phyloP scores from a whole-genome alignment of 2,888 invertebrate genomes.

The Andrena praecox region DNA sequence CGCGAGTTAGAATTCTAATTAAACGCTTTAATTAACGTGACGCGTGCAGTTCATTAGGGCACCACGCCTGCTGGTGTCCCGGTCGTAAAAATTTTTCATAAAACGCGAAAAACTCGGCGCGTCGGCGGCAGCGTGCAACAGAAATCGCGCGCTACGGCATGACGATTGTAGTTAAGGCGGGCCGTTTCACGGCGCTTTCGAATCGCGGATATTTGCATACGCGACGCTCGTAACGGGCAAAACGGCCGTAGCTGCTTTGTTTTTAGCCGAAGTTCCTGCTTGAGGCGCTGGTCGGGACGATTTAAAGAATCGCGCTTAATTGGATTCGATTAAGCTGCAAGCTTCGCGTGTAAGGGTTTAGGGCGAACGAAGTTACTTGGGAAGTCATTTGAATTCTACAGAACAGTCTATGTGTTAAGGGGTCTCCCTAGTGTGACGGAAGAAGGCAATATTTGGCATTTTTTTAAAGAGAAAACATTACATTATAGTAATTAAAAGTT shows the following conservation, averaged over 20 bases:
- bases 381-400: too few species aligned
- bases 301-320: slow-evolving; percentile 20
- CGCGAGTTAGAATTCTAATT: slow-evolving; percentile 14
- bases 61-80: not conserved
- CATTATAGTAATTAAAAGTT: too few species aligned
- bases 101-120: not conserved
- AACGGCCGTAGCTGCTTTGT: slow-evolving; percentile 9
- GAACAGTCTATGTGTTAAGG: too few species aligned
- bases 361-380: too few species aligned
- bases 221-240: not conserved
- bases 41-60: slow-evolving; percentile 8
- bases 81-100: slow-evolving; percentile 24
- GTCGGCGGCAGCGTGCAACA: not conserved
- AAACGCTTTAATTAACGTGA: slow-evolving; percentile 26
- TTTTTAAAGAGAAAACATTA: too few species aligned
- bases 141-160: slow-evolving; percentile 5
- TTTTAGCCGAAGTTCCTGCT: not conserved
- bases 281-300: not conserved
- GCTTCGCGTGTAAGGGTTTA: not conserved
- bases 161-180: slow-evolving; percentile 9
- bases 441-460: too few species aligned
- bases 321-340: not conserved
- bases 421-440: too few species aligned
- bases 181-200: slow-evolving; percentile 6
- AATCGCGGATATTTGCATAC: slow-evolving; percentile 29